phyloP scores from a whole-genome alignment of 2,797 vertebrate genomes.

The Streptopelia turtur region DNA sequence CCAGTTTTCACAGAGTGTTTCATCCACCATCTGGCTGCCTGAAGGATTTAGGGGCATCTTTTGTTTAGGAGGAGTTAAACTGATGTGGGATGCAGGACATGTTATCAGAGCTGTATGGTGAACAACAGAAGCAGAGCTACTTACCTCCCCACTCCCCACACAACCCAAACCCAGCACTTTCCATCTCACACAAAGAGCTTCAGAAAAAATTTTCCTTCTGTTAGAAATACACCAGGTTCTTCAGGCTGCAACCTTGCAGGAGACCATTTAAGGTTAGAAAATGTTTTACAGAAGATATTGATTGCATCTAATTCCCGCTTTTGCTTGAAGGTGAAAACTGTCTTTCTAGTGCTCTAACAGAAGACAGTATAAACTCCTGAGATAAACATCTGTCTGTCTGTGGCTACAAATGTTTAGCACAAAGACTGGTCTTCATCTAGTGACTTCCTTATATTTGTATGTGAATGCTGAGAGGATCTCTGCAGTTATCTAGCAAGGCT shows the following conservation, averaged over 20 bases:
- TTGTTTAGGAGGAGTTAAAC: background rate
- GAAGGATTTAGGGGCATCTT: background rate
- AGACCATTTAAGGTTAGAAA: background rate
- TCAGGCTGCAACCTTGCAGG: background rate
- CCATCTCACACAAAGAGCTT: rapidly evolving
- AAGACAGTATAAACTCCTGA: background rate
- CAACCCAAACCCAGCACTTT: rapidly evolving
- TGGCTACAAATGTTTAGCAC: background rate
- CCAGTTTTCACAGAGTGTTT: background rate
- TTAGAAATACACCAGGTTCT: background rate
- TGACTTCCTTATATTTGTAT: background rate
- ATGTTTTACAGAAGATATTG: background rate
- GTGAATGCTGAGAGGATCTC: background rate
- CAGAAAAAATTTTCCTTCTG: background rate
- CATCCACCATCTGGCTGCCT: background rate
- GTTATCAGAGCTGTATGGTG: background rate
- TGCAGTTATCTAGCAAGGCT: background rate
- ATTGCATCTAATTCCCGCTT: background rate
- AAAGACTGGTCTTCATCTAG: background rate
- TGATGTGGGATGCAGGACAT: rapidly evolving
- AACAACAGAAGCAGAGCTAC: background rate
- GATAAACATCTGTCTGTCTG: slow-evolving; percentile 37
- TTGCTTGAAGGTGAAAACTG: background rate
- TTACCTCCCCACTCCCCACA: background rate
- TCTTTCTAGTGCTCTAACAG: background rate